A percentile compares a stretch with the other conserved stretches of the same genome.
phyloP scores from a whole-genome alignment of 2,888 invertebrate genomes.

The Drosophila heteroneura region DNA sequence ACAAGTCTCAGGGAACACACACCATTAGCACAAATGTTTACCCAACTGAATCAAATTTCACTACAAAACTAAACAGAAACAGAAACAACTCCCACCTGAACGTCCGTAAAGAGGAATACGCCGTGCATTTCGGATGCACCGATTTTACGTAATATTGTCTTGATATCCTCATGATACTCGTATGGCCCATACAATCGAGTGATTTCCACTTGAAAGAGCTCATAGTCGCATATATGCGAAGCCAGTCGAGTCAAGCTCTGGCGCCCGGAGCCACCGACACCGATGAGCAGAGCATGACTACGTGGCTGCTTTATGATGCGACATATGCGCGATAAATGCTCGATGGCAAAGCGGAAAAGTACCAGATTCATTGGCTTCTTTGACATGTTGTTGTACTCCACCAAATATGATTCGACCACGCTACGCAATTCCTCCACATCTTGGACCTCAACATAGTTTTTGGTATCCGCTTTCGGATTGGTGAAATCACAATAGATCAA shows the following conservation, averaged over 20 bases:
- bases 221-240: conserved; percentile 97
- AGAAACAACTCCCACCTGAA: conserved; percentile 88
- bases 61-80: not conserved
- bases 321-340: conserved; percentile 96
- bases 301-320: conserved; percentile 96
- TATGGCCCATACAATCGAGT: conserved; percentile 92
- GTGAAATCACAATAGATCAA: conserved; percentile 97
- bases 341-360: conserved; percentile 96
- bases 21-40: conserved; percentile 26
- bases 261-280: conserved; percentile 96
- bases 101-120: conserved; percentile 96
- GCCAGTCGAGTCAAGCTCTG: conserved; percentile 96
- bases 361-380: conserved; percentile 99
- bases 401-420: conserved; percentile 94
- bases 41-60: not conserved
- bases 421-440: conserved; percentile 92
- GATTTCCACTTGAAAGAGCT: conserved; percentile 96
- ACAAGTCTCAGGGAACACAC: conserved; percentile 46
- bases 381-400: conserved; percentile 97
- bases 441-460: conserved; percentile 94
- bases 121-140: conserved; percentile 94
- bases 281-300: conserved; percentile 95
- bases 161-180: conserved; percentile 97
- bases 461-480: conserved; percentile 95
- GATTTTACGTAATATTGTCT: conserved; percentile 91